Percentiles rank a stretch among this genome's conserved stretches.
Evolutionary conservation across 2,113 vertebrate species (phyloP).

Genomic region (Ornithorhynchus anatinus): DNA sequence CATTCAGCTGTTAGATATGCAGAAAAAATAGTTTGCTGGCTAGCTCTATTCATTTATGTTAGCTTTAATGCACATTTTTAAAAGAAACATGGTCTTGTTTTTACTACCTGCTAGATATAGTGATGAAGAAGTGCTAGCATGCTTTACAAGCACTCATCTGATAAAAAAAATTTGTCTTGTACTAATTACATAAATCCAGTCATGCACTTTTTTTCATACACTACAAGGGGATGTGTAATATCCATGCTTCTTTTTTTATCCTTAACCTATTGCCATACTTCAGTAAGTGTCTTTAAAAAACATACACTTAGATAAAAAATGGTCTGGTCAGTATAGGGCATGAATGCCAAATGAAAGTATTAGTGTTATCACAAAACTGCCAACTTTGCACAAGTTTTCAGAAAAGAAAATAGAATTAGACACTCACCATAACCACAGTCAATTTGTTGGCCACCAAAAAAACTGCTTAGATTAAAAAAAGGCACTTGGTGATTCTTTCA

Average conservation of each 20-base stretch:
- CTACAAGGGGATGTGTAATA: constrained; percentile 95
- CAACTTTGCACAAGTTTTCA: constrained; percentile 84
- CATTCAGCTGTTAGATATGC: constrained; percentile 89
- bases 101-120: constrained; percentile 93
- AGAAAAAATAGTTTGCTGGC: constrained; percentile 89
- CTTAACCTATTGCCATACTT: constrained; percentile 79
- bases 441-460: constrained; percentile 66
- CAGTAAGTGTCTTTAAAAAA: constrained; percentile 75
- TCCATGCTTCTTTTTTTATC: constrained; percentile 76
- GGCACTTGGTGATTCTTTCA: constrained; percentile 68
- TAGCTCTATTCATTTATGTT: constrained; percentile 94
- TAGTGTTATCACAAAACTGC: constrained; percentile 80
- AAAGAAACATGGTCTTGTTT: constrained; percentile 87
- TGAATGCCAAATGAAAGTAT: constrained; percentile 78
- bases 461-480: constrained; percentile 53
- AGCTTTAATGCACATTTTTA: constrained; percentile 87
- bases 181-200: constrained; percentile 88
- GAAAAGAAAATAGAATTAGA: constrained; percentile 75
- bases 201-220: constrained; percentile 96
- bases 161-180: constrained; percentile 81
- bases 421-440: constrained; percentile 71
- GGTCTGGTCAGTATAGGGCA: constrained; percentile 78
- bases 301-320: constrained; percentile 76
- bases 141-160: constrained; percentile 87
- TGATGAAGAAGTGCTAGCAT: constrained; percentile 90